phyloP scores from a whole-genome alignment of 2,113 vertebrate genomes.

The Ovibos moschatus region DNA sequence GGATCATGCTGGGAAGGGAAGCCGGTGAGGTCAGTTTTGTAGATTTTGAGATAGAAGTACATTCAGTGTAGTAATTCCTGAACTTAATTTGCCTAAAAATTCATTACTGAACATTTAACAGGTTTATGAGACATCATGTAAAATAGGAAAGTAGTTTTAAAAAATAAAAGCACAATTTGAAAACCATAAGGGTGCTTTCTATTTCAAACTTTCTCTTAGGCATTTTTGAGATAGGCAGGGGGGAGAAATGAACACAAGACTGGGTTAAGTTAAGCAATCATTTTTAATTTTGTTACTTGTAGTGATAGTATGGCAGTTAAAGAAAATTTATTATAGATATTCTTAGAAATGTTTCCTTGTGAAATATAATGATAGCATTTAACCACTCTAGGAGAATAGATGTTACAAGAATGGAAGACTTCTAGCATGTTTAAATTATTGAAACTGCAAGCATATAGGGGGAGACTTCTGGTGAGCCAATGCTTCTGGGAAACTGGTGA shows the following conservation, averaged over 20 bases:
- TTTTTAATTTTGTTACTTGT: constrained; percentile 2
- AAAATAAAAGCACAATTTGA: not conserved
- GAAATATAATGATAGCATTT: not conserved
- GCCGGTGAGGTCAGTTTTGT: not conserved
- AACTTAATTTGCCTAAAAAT: not conserved
- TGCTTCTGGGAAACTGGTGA: not conserved
- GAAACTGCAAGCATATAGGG: not conserved
- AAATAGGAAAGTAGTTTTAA: not conserved
- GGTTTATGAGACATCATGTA: not conserved
- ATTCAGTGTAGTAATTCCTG: not conserved
- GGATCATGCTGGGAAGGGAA: not conserved
- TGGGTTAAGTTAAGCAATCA: not conserved
- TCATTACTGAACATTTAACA: not conserved
- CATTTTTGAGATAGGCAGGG: not conserved
- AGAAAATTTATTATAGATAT: not conserved
- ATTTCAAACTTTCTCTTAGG: constrained; percentile 10
- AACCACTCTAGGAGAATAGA: not conserved
- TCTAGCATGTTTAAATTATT: not conserved
- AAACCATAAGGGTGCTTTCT: not conserved
- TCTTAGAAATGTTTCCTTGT: not conserved
- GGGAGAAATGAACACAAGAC: not conserved
- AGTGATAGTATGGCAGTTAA: not conserved
- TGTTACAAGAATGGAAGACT: not conserved
- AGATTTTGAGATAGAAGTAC: not conserved
- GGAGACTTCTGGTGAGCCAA: not conserved